Percentiles rank a stretch among this genome's conserved stretches.
phyloP scores from a whole-genome alignment of 2,113 vertebrate species.

The Fregetta grallaria region DNA sequence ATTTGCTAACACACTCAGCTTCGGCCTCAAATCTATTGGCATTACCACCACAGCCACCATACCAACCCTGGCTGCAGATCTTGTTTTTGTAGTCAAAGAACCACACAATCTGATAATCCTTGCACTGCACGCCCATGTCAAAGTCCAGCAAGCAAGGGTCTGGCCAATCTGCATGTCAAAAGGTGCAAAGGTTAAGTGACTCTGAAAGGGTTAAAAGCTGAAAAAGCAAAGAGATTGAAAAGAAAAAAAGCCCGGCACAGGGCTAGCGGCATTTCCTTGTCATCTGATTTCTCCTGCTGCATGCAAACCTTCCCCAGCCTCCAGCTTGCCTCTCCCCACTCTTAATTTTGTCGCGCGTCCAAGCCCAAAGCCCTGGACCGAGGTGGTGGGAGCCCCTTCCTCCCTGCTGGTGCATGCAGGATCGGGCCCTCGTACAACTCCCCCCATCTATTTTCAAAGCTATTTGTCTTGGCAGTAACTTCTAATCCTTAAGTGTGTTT shows the following conservation, averaged over 20 bases:
- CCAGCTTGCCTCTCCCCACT: neutral
- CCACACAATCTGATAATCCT: slow-evolving; percentile 87
- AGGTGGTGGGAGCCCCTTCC: neutral
- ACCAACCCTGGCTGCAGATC: slow-evolving; percentile 86
- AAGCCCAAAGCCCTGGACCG: neutral
- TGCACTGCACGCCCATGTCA: slow-evolving; percentile 82
- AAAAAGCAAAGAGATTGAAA: slow-evolving; percentile 29
- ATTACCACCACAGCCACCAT: slow-evolving; percentile 85
- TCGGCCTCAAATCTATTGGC: slow-evolving; percentile 85
- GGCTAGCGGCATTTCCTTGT: neutral
- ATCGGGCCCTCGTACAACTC: neutral
- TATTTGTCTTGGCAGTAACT: neutral
- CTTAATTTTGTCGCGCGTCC: neutral
- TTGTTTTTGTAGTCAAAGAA: slow-evolving; percentile 84
- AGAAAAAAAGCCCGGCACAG: neutral
- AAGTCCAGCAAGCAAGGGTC: slow-evolving; percentile 85
- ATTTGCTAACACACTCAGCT: slow-evolving; percentile 79
- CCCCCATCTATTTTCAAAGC: neutral
- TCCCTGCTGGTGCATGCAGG: neutral
- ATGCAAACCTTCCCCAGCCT: neutral
- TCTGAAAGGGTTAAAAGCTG: slow-evolving; percentile 42
- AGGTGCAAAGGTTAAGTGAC: slow-evolving; percentile 48
- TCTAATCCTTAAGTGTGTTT: neutral
- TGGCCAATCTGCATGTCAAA: slow-evolving; percentile 73
- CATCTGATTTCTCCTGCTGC: neutral